Percentiles rank a stretch among this genome's conserved stretches.
These are phyloP conservation scores for Macrophya annulata DNA, from an alignment of 2,888 invertebrate species.

Conservation along the genomic window DNA sequence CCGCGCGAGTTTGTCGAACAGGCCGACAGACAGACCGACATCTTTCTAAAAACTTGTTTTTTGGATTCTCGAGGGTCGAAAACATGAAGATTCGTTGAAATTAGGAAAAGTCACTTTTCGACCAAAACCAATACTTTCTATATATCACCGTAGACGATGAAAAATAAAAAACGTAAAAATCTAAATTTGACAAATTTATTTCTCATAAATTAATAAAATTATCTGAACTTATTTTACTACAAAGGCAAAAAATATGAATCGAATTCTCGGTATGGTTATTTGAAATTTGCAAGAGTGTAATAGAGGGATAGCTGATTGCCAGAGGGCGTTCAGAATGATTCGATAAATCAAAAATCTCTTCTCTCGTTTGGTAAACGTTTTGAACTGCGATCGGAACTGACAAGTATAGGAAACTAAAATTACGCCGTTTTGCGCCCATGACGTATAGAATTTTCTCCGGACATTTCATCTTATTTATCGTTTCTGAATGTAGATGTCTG, in stretches of 20 bases:
- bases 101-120: too few relatives aligned
- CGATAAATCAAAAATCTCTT: constrained; percentile 46
- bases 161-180: background rate
- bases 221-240: background rate
- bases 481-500: constrained; percentile 47
- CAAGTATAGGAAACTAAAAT: constrained; percentile 68
- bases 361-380: constrained; percentile 1
- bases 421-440: constrained; percentile 64
- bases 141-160: too few relatives aligned
- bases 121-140: too few relatives aligned
- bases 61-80: too few relatives aligned
- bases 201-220: background rate
- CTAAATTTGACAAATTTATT: background rate
- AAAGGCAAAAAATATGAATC: background rate
- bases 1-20: too few relatives aligned
- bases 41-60: too few relatives aligned
- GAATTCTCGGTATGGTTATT: constrained; percentile 21
- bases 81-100: too few relatives aligned
- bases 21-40: too few relatives aligned
- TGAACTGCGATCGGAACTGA: constrained; percentile 12
- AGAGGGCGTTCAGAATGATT: constrained; percentile 14
- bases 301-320: constrained; percentile 26
- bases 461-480: constrained; percentile 45
- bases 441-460: constrained; percentile 20
- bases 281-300: constrained; percentile 16